Percentiles rank a stretch among this genome's conserved stretches.
phyloP scores from a whole-genome alignment of 1,140 invertebrate genomes.

The Saccostrea glomerata region DNA sequence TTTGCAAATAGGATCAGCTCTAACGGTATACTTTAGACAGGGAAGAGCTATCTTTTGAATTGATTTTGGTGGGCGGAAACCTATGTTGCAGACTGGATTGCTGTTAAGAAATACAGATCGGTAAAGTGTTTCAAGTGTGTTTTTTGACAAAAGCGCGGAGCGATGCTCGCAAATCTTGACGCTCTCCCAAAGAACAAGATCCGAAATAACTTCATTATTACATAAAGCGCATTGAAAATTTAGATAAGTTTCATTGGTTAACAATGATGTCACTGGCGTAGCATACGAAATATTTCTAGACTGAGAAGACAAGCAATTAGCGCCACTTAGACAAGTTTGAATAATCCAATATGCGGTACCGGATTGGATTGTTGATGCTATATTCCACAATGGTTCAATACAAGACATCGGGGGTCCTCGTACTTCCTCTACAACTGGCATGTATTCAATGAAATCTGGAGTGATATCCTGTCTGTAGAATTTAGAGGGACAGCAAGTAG shows the following conservation, averaged over 20 bases:
- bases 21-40: not conserved
- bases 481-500: slow-evolving; percentile 1
- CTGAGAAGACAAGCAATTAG: not conserved
- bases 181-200: not conserved
- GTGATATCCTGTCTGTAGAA: not conserved
- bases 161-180: not conserved
- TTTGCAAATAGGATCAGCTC: not conserved
- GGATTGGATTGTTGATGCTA: not conserved
- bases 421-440: not conserved
- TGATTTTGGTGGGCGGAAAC: not conserved
- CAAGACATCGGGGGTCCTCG: not conserved
- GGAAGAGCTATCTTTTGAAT: not conserved
- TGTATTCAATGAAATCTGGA: not conserved
- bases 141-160: not conserved
- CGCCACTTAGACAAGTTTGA: not conserved
- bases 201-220: not conserved
- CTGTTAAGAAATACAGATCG: not conserved
- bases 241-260: not conserved
- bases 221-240: not conserved
- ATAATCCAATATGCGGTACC: not conserved
- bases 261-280: not conserved
- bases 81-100: not conserved
- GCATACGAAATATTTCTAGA: not conserved
- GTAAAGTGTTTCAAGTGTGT: not conserved
- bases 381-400: not conserved